Percentiles rank a stretch among this genome's conserved stretches.
Evolutionary conservation across 2,797 vertebrate species (phyloP).

Genomic region (Phylloscopus collybita): DNA sequence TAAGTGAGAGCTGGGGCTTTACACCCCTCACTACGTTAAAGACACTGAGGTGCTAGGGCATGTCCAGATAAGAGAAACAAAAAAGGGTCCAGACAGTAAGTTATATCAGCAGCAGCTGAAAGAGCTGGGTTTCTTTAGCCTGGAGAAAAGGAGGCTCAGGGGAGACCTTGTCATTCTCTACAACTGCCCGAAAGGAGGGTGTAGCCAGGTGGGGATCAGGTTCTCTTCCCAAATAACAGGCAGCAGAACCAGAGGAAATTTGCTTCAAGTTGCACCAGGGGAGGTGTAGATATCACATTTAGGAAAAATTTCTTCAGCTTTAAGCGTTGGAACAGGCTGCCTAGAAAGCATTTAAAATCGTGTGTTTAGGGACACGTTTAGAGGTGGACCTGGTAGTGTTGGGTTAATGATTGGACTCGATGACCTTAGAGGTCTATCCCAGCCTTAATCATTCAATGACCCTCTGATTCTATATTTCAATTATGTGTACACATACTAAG

Average conservation of each 20-base stretch:
- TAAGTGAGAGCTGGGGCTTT: not conserved
- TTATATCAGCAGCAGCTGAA: not conserved
- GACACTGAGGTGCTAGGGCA: not conserved
- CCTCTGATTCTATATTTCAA: not conserved
- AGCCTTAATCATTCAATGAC: not conserved
- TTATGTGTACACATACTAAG: not conserved
- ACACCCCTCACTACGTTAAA: not conserved
- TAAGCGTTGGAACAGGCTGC: not conserved
- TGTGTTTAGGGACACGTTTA: not conserved
- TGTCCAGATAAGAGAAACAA: not conserved
- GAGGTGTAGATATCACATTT: not conserved
- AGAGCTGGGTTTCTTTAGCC: not conserved
- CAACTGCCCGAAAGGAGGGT: not conserved
- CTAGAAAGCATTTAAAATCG: not conserved
- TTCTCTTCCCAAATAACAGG: not conserved
- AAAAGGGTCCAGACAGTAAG: not conserved
- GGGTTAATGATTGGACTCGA: fast-evolving
- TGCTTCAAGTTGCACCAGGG: not conserved
- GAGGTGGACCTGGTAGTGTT: not conserved
- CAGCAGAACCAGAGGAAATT: not conserved
- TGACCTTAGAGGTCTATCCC: not conserved
- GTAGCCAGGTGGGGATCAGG: not conserved
- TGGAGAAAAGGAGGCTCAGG: not conserved
- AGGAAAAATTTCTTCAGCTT: not conserved
- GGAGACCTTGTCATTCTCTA: not conserved